Evolutionary conservation across 2,888 invertebrate genomes (phyloP).

Genomic region (Crocallis elinguaria): DNA sequence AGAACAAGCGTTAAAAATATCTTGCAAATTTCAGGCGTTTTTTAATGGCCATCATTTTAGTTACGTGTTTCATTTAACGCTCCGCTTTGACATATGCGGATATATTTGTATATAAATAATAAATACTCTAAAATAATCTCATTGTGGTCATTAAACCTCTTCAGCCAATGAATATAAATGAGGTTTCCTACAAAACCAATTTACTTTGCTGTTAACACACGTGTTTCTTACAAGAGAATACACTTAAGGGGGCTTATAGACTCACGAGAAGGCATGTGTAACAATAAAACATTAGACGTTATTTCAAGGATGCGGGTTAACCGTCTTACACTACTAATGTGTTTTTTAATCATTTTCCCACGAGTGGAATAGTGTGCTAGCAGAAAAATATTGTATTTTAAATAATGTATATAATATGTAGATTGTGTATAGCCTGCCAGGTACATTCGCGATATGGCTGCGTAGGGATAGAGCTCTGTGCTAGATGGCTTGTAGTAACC

Average conservation of each 20-base stretch:
- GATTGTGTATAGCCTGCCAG: too few species aligned
- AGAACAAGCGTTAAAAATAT: neutral
- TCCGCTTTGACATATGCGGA: neutral
- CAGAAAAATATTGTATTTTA: too few species aligned
- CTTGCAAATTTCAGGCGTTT: neutral
- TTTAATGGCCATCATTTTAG: neutral
- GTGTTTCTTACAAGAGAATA: slow-evolving; percentile 70
- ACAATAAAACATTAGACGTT: slow-evolving; percentile 57
- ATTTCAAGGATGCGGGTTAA: slow-evolving; percentile 78
- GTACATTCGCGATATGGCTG: too few species aligned
- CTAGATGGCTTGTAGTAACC: too few species aligned
- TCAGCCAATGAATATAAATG: slow-evolving; percentile 25
- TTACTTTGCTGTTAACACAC: slow-evolving; percentile 36
- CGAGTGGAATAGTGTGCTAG: slow-evolving; percentile 13
- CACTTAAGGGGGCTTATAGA: slow-evolving; percentile 53
- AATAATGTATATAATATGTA: too few species aligned
- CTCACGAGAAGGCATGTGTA: slow-evolving; percentile 32
- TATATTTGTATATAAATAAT: slow-evolving; percentile 3
- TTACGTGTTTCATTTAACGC: neutral
- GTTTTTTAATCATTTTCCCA: slow-evolving; percentile 38
- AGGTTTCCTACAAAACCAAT: slow-evolving; percentile 25
- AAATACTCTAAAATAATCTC: slow-evolving; percentile 3
- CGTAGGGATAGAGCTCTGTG: too few species aligned
- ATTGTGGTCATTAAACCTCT: slow-evolving; percentile 20
- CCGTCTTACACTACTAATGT: slow-evolving; percentile 51